Evolutionary conservation across 2,888 invertebrate genomes (phyloP).

Genomic region (Caenorhabditis sp.): DNA sequence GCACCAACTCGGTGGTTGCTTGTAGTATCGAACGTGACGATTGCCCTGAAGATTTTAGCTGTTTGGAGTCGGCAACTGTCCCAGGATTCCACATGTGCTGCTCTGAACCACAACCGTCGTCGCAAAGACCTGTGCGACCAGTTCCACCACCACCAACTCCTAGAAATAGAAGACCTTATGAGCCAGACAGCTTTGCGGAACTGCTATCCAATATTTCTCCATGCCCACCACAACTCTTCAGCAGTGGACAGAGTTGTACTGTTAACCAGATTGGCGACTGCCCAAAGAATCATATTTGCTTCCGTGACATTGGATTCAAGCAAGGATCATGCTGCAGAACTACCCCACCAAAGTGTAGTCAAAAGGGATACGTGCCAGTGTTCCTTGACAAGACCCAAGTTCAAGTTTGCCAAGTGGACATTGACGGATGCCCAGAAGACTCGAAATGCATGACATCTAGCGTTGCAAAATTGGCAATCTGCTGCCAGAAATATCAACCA

Average conservation of each 20-base stretch:
- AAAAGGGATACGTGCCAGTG: conserved; percentile 71
- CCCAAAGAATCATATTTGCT: conserved; percentile 69
- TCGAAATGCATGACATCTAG: conserved; percentile 73
- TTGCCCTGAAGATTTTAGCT: conserved; percentile 79
- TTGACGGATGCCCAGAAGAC: conserved; percentile 72
- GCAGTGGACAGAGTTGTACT: conserved; percentile 77
- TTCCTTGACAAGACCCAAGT: conserved; percentile 73
- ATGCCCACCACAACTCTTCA: conserved; percentile 75
- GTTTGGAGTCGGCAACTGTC: conserved; percentile 80
- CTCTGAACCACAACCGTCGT: conserved; percentile 63
- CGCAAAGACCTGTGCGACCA: conserved; percentile 60
- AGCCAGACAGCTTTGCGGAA: conserved; percentile 69
- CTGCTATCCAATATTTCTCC: conserved; percentile 72
- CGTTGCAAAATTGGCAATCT: conserved; percentile 72
- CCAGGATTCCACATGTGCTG: conserved; percentile 82
- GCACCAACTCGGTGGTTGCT: conserved; percentile 81
- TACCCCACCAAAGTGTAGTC: conserved; percentile 70
- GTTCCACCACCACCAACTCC: conserved; percentile 53
- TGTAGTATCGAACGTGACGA: conserved; percentile 79
- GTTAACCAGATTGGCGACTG: conserved; percentile 76
- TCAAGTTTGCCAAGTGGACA: conserved; percentile 72
- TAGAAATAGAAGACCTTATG: conserved; percentile 50
- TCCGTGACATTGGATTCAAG: conserved; percentile 67
- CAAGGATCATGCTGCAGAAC: conserved; percentile 73
- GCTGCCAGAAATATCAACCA: conserved; percentile 73